These are phyloP conservation scores for Hydrocynus forskahlii DNA, from an alignment of 2,797 vertebrate genomes.

Conservation along the genomic window DNA sequence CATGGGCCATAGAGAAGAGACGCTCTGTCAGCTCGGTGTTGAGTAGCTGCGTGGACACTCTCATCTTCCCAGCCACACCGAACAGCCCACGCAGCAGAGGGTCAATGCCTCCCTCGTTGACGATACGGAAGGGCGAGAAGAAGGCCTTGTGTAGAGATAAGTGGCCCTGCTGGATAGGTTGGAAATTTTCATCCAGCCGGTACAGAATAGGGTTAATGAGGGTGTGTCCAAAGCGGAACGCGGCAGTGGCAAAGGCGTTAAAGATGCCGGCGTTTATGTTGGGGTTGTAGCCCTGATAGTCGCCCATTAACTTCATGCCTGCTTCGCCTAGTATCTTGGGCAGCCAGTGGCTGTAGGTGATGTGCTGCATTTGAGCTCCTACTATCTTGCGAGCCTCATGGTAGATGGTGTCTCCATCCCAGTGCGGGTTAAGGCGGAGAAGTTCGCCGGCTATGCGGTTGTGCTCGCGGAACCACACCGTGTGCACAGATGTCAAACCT, in stretches of 20 bases:
- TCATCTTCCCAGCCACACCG: slow-evolving; percentile 94
- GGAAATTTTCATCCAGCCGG: slow-evolving; percentile 89
- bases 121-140: slow-evolving; percentile 96
- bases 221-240: slow-evolving; percentile 97
- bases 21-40: slow-evolving; percentile 96
- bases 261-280: slow-evolving; percentile 90
- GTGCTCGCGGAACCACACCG: slow-evolving; percentile 96
- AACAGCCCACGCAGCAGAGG: slow-evolving; percentile 94
- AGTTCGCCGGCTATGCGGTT: slow-evolving; percentile 93
- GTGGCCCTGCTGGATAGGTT: slow-evolving; percentile 91
- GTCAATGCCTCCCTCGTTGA: slow-evolving; percentile 97
- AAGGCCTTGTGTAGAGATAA: slow-evolving; percentile 95
- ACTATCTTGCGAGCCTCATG: slow-evolving; percentile 95
- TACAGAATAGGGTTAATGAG: slow-evolving; percentile 95
- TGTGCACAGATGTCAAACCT: slow-evolving; percentile 95
- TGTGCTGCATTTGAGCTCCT: slow-evolving; percentile 96
- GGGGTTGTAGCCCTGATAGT: slow-evolving; percentile 90
- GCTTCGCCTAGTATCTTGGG: slow-evolving; percentile 95
- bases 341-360: slow-evolving; percentile 96
- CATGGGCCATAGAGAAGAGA: slow-evolving; percentile 96
- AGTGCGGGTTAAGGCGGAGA: slow-evolving; percentile 93
- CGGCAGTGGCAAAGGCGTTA: slow-evolving; percentile 94
- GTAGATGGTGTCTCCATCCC: slow-evolving; percentile 98
- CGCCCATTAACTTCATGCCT: slow-evolving; percentile 88
- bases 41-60: slow-evolving; percentile 89